Evolutionary conservation across 2,797 vertebrate genomes (phyloP), one percentile per base, ranked within the genome.

Genomic region (Sorex maritimensis): DNA sequence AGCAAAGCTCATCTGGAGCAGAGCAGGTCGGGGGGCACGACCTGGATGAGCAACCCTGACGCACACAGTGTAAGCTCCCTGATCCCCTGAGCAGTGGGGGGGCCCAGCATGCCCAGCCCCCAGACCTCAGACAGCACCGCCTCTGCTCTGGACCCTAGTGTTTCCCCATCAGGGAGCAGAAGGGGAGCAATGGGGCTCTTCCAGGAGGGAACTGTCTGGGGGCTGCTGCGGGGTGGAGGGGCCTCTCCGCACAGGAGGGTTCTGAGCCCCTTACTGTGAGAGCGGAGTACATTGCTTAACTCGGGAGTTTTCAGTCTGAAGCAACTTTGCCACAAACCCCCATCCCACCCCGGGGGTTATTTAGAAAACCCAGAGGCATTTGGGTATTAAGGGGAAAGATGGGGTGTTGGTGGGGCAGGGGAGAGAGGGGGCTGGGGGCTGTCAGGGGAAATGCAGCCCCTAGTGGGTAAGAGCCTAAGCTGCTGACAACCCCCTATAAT

Each of bases 1-100:
- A 49, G 87, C 93, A 87, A 94, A 94, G 81, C 92, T 82, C 75
- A 44, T 83, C 30, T 91, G 87, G 38, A 68, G 44, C 52, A 77
- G 67, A 65, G 49, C 28, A 65, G 84, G 91, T 63, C 81, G 81
- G 81, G 81, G 81, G 93, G 74, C 95, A 80, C 0, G 38, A 90
- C 89, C 92, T n/a, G 87, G 73, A 74, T 78, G 49, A 63, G 80
- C 49, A 38, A 41, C 69, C 5, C 1, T 94, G 93, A 94, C 61
- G 74, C 91, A 95, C 6, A 4, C 7, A 11, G 58, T 0, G 0
- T 93, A 92, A 95, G 83, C 86, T 81, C 6, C 81, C 41, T 81
- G 89, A 96, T 91, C 91, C 58, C 41, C 65, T 86, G 49, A 19
- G 67, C 5, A 34, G 34, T n/a, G 34, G 34, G 34, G 10, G 90